Evolutionary conservation across 2,797 vertebrate species (phyloP), one percentile per base, ranked within the genome.

Genomic region (Menidia menidia): DNA sequence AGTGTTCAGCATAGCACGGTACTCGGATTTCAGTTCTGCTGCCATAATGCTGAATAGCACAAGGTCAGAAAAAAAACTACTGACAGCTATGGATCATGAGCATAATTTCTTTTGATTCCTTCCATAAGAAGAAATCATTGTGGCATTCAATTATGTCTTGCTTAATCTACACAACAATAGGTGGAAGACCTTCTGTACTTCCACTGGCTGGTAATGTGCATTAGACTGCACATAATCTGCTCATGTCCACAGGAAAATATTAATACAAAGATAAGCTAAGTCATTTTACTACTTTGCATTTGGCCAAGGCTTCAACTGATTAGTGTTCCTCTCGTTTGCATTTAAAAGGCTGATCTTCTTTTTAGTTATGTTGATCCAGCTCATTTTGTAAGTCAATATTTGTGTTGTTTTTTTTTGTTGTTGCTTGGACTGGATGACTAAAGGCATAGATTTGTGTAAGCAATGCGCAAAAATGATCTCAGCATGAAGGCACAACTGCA

Each of bases 321-420:
- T 89, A 86, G 87, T 92, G 90, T 89, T 89, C 80, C 82, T 79
- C 77, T 77, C 48, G 64, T 75, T 68, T 85, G 71, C 60, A 79
- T 92, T 91, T 87, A 83, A 84, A 91, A 86, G 84, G 83, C 82
- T 81, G 87, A 89, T 87, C 74, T 83, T 83, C 87, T 69, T 66
- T 89, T 88, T 88, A 82, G 78, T 90, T 88, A 81, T 66, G 84
- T 91, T 93, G 87, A 92, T 87, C 78, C 84, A 60, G 83, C 81
- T 81, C 79, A 59, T 86, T 88, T 79, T 76, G 64, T 71, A 69
- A 90, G 87, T 89, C 89, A 88, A 88, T 92, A 90, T 90, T 81
- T 87, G 80, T 78, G 51, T 60, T 73, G 62, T 64, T 68, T 72
- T 60, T 39, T 47, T 59, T 74, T 63, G n/a, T 59, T 63, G 2